phyloP scores from a whole-genome alignment of 2,888 invertebrate species.

The Cabera pusaria region DNA sequence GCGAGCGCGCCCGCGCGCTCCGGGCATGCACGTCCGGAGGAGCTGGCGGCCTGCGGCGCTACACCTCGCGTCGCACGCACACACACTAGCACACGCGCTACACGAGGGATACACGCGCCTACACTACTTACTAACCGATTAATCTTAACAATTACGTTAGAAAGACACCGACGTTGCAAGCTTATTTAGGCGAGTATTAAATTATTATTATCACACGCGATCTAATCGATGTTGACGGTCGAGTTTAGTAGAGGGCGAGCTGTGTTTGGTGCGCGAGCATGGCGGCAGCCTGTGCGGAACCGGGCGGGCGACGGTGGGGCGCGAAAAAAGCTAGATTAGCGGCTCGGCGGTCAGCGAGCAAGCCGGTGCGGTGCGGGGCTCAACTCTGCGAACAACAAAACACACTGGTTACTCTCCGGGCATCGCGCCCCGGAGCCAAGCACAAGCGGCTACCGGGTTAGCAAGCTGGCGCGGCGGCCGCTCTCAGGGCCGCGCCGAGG shows the following conservation, averaged over 20 bases:
- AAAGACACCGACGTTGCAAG: slow-evolving; percentile 82
- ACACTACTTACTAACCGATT: slow-evolving; percentile 63
- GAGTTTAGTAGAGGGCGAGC: slow-evolving; percentile 81
- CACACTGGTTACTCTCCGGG: slow-evolving; percentile 81
- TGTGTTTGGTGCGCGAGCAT: slow-evolving; percentile 81
- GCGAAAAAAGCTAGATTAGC: slow-evolving; percentile 82
- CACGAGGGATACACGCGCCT: slow-evolving; percentile 51
- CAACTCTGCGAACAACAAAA: slow-evolving; percentile 84
- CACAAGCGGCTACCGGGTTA: slow-evolving; percentile 82
- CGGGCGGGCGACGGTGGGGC: slow-evolving; percentile 75
- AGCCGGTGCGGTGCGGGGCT: slow-evolving; percentile 82
- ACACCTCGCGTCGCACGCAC: slow-evolving; percentile 60
- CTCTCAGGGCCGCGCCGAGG: slow-evolving; percentile 55
- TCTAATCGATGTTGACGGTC: slow-evolving; percentile 80
- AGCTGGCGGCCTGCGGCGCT: slow-evolving; percentile 38
- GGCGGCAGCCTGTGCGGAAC: slow-evolving; percentile 72
- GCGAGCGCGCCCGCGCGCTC: slow-evolving; percentile 75
- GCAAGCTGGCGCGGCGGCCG: slow-evolving; percentile 70
- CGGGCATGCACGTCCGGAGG: slow-evolving; percentile 66
- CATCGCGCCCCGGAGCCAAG: slow-evolving; percentile 77
- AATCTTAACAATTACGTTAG: slow-evolving; percentile 77
- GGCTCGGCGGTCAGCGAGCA: slow-evolving; percentile 82
- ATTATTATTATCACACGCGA: slow-evolving; percentile 79
- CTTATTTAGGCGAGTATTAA: slow-evolving; percentile 81
- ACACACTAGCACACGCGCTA: slow-evolving; percentile 64